Conservation (phyloP, 2,113 vertebrate species). For the Rhabdornis inornatus region DNA sequence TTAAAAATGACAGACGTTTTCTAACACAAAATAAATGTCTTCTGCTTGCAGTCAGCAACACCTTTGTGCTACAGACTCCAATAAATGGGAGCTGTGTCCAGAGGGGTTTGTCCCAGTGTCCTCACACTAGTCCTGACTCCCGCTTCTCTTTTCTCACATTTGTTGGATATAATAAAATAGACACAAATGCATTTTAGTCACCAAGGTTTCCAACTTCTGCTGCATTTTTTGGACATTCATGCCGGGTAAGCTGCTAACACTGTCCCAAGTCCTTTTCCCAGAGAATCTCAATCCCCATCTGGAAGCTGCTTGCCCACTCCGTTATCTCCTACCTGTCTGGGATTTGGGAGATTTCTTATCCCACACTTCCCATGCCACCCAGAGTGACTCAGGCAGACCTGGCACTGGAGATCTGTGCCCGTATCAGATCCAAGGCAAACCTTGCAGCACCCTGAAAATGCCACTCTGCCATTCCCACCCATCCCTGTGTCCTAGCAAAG, state of each 20-base stretch:
- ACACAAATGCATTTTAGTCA: neutral
- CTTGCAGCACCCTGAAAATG: neutral
- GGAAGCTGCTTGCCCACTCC: fast-evolving
- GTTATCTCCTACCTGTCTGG: neutral
- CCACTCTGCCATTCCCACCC: neutral
- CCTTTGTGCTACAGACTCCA: fast-evolving
- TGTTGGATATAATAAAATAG: neutral
- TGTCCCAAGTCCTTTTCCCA: neutral
- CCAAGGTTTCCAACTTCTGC: neutral
- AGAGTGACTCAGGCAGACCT: neutral
- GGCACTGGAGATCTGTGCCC: neutral
- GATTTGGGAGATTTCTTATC: neutral
- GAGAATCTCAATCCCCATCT: neutral
- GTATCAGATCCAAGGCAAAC: neutral
- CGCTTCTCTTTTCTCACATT: neutral
- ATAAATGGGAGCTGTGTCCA: neutral
- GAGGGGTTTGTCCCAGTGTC: neutral
- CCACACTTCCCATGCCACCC: neutral
- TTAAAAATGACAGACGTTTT: neutral
- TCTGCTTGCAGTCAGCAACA: neutral
- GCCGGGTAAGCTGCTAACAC: neutral
- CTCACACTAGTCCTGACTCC: neutral
- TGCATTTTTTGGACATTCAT: neutral
- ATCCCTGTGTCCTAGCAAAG: neutral
- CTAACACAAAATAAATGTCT: neutral